Percentiles rank a stretch among this genome's conserved stretches.
Conservation (phyloP, 2,888 invertebrate genomes). For the Ametastegia equiseti region DNA sequence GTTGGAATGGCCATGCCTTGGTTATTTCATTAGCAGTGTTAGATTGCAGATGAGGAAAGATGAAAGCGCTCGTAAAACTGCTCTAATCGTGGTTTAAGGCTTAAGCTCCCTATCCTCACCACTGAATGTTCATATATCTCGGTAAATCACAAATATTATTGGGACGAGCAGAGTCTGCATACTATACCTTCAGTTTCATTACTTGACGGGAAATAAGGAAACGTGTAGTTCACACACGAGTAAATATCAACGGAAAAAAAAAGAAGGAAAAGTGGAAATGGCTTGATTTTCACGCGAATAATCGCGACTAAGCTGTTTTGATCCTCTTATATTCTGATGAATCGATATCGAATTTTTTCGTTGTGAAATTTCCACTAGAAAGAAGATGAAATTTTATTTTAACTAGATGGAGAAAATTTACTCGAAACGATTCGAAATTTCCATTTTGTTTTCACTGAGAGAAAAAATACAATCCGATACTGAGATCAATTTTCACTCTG, state of each 20-base stretch:
- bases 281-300: too few relatives aligned
- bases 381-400: too few relatives aligned
- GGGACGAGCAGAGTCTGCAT: background rate
- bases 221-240: background rate
- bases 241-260: background rate
- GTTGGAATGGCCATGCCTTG: background rate
- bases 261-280: too few relatives aligned
- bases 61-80: constrained; percentile 7
- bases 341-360: too few relatives aligned
- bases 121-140: background rate
- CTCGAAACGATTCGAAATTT: too few relatives aligned
- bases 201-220: background rate
- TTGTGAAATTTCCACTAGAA: too few relatives aligned
- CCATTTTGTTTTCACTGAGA: too few relatives aligned
- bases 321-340: too few relatives aligned
- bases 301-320: too few relatives aligned
- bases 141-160: background rate
- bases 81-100: background rate
- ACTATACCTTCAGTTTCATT: background rate
- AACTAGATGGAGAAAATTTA: too few relatives aligned
- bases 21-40: background rate
- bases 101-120: background rate
- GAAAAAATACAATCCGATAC: too few relatives aligned
- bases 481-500: too few relatives aligned
- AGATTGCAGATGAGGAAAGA: background rate